phyloP scores from a whole-genome alignment of 2,888 invertebrate genomes.

The Crocallis elinguaria region DNA sequence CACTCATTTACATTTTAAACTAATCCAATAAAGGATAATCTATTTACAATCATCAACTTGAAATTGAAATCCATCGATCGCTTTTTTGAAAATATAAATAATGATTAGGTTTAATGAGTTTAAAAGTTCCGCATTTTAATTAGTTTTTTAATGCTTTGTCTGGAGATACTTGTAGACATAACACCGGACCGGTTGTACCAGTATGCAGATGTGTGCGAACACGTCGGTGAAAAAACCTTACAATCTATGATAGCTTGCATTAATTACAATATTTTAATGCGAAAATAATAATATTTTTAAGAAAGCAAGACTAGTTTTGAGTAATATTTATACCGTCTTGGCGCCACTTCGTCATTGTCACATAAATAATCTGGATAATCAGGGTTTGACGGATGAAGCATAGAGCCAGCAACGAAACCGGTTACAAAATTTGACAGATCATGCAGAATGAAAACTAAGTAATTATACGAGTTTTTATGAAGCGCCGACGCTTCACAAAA shows the following conservation, averaged over 20 bases:
- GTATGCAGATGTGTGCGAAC: slow-evolving; percentile 1
- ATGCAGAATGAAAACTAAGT: too few relatives aligned
- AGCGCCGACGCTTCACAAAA: too few relatives aligned
- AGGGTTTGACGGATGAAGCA: too few relatives aligned
- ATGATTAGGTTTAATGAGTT: not conserved
- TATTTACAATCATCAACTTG: too few relatives aligned
- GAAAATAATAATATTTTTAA: not conserved
- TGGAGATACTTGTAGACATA: not conserved
- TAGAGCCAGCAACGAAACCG: too few relatives aligned
- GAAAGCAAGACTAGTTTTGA: slow-evolving; percentile 4
- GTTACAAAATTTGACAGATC: too few relatives aligned
- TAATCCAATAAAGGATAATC: too few relatives aligned
- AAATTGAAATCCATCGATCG: not conserved
- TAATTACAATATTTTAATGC: slow-evolving; percentile 5
- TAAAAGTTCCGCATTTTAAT: slow-evolving; percentile 1
- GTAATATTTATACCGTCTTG: slow-evolving; percentile 7
- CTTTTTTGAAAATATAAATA: slow-evolving; percentile 6
- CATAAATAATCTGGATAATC: not conserved
- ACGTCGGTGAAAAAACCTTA: slow-evolving; percentile 2
- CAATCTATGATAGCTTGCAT: slow-evolving; percentile 1
- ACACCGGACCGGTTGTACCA: not conserved
- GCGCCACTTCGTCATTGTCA: not conserved
- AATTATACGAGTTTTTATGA: too few relatives aligned
- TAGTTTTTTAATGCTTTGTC: not conserved
- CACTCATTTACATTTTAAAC: too few relatives aligned